These are phyloP conservation scores for Pediacus dermestoides DNA, from an alignment of 2,888 invertebrate species.

Conservation along the genomic window DNA sequence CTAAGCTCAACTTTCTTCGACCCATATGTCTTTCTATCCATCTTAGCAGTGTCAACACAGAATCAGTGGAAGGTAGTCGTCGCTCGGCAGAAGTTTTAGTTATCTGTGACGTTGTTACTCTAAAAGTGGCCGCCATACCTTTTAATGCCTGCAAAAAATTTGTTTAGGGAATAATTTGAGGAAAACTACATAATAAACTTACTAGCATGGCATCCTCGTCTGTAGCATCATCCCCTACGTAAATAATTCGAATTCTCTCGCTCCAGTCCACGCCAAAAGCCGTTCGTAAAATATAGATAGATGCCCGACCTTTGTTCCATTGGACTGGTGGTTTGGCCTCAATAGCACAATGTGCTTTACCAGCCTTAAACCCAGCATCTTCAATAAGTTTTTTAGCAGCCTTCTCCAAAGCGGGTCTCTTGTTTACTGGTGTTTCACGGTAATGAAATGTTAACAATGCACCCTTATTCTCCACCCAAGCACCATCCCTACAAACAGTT, in stretches of 20 bases:
- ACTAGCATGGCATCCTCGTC: conserved; percentile 91
- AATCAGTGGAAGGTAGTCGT: conserved; percentile 83
- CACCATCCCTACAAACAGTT: conserved; percentile 80
- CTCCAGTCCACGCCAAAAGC: conserved; percentile 91
- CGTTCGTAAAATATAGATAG: conserved; percentile 84
- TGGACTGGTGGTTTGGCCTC: conserved; percentile 87
- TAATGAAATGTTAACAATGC: conserved; percentile 83
- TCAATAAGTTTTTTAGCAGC: conserved; percentile 70
- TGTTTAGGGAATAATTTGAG: not conserved
- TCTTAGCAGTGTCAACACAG: conserved; percentile 82
- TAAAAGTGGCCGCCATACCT: conserved; percentile 91
- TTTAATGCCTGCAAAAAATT: conserved; percentile 66
- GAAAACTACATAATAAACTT: conserved; percentile 33
- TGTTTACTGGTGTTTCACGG: conserved; percentile 72
- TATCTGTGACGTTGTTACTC: conserved; percentile 79
- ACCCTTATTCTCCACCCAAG: conserved; percentile 91
- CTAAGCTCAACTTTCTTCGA: conserved; percentile 65
- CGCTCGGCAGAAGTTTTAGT: conserved; percentile 84
- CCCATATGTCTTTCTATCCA: conserved; percentile 87
- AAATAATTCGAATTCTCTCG: conserved; percentile 83
- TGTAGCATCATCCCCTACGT: conserved; percentile 84
- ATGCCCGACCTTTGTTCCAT: conserved; percentile 89
- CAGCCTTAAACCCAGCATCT: conserved; percentile 73
- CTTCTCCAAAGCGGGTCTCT: conserved; percentile 66
- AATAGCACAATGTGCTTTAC: conserved; percentile 80